phyloP scores from a whole-genome alignment of 1,140 invertebrate species.

The Protaetia brevitarsis region DNA sequence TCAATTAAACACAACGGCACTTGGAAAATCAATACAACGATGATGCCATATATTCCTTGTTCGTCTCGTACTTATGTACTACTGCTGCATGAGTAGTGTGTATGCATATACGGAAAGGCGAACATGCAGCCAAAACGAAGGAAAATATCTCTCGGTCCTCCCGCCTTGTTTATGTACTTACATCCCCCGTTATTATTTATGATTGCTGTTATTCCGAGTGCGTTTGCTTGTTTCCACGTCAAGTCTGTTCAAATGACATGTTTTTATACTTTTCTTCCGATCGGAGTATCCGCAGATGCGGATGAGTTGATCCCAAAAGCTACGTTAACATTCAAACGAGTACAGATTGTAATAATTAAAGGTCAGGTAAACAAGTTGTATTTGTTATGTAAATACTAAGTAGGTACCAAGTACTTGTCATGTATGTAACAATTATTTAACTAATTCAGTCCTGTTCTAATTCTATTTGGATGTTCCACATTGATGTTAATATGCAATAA shows the following conservation, averaged over 20 bases:
- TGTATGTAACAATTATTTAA: no score
- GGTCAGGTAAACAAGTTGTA: no score
- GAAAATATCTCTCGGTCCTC: not conserved
- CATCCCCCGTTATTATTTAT: not conserved
- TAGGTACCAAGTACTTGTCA: no score
- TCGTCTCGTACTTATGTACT: not conserved
- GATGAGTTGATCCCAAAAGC: no score
- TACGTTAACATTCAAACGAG: no score
- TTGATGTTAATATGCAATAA: no score
- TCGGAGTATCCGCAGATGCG: not conserved
- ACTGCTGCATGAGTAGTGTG: no score
- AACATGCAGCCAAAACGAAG: not conserved
- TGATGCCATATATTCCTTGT: not conserved
- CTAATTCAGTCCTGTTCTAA: no score
- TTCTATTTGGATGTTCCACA: no score
- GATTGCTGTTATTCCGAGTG: constrained; percentile 20
- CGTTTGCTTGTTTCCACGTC: constrained; percentile 2
- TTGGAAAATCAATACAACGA: constrained; percentile 25
- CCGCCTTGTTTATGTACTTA: not conserved
- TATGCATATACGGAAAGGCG: no score
- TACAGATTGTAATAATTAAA: no score
- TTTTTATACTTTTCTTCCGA: not conserved
- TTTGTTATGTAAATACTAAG: no score
- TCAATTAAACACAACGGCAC: constrained; percentile 23
- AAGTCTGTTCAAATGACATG: not conserved